These are phyloP conservation scores for Cebus imitator DNA, from an alignment of 2,113 vertebrate genomes.

Conservation along the genomic window DNA sequence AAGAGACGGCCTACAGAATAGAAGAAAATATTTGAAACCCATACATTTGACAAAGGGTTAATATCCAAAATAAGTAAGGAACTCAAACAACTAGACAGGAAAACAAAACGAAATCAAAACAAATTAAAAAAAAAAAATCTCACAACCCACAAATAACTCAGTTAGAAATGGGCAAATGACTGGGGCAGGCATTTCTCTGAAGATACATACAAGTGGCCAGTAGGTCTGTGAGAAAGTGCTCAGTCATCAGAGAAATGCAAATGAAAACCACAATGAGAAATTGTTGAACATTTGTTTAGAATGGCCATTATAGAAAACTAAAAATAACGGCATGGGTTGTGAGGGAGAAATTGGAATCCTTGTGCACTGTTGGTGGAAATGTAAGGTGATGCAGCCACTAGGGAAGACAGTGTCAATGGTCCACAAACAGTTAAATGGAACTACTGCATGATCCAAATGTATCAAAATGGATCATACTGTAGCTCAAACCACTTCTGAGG, in stretches of 20 bases:
- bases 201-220: not conserved
- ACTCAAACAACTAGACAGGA: not conserved
- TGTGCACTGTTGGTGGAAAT: not conserved
- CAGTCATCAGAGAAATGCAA: not conserved
- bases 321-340: not conserved
- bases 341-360: not conserved
- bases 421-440: not conserved
- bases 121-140: too few relatives aligned
- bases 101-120: not conserved
- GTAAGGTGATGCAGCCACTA: not conserved
- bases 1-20: not conserved
- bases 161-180: not conserved
- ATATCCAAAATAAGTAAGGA: not conserved
- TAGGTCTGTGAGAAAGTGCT: not conserved
- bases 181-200: not conserved
- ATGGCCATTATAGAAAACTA: not conserved
- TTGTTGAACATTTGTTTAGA: rapidly evolving
- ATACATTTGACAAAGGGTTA: not conserved
- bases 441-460: not conserved
- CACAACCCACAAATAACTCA: not conserved
- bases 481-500: not conserved
- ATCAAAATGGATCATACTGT: not conserved
- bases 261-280: not conserved
- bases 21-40: not conserved
- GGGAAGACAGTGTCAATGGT: not conserved